Evolutionary conservation across 2,113 vertebrate genomes (phyloP), one percentile per base, ranked within the genome.

Genomic region (Halichoerus grypus): DNA sequence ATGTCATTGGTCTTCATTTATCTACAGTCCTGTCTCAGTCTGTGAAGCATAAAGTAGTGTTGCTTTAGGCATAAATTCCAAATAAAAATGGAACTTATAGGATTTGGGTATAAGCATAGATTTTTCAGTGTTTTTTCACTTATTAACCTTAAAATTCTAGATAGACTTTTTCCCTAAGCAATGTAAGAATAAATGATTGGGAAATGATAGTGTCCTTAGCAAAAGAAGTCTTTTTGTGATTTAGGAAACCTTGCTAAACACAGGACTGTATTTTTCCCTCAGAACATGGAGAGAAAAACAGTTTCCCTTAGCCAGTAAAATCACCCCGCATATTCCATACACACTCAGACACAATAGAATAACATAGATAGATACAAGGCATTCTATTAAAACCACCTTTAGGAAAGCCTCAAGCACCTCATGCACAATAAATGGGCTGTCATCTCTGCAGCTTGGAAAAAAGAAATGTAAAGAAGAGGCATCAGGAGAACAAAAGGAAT

Each of bases 51-150:
- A 80, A 77, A 46, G 39, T 57, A 24, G 33, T 74, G 74, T 95
- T 95, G 86, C 2, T 74, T 91, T 67, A 57, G 22, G 74, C 90
- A 97, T 84, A 71, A 65, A 18, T 61, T 2, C 53, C 96, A 80
- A 83, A 31, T 90, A 96, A 76, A 96, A 85, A 96, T 33, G 84
- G 67, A 98, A 97, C 72, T 96, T 95, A 91, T 2, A 36, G 87
- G 88, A 80, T 86, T 88, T 95, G 22, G 16, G 59, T 95, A 65
- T 88, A 92, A 91, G 80, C n/a, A 91, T 83, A 97, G 51, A 71
- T 71, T 96, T 96, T 98, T 93, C 49, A 46, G 59, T 93, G 19
- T 72, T 94, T 46, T 92, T 95, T 74, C 61, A 53, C 63, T 91
- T 95, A 88, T 0, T 92, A 94, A 55, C 18, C 94, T 94, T 88